A percentile compares a stretch with the other conserved stretches of the same genome.
Evolutionary conservation across 1,140 invertebrate species (phyloP).

Genomic region (Augochlora pura): DNA sequence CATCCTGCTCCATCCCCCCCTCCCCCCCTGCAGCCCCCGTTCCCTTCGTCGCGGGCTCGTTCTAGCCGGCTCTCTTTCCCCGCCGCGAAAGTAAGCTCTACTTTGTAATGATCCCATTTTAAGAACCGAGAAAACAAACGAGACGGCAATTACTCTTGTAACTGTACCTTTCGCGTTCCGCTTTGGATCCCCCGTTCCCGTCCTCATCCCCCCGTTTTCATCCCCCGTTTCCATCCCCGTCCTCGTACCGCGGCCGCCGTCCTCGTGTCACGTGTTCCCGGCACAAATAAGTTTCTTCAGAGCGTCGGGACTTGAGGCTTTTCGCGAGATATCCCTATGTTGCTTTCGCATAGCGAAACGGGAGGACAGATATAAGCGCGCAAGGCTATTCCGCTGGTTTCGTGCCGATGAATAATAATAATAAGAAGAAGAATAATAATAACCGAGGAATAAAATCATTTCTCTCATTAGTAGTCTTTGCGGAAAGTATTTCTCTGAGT

Average conservation of each 20-base stretch:
- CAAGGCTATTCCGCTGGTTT: neutral
- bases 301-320: neutral
- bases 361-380: neutral
- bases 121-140: slow-evolving; percentile 50
- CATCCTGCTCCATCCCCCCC: no score
- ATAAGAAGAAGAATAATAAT: no score
- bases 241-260: neutral
- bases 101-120: slow-evolving; percentile 57
- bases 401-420: no score
- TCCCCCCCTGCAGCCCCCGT: no score
- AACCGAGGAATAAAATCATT: slow-evolving; percentile 33
- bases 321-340: slow-evolving; percentile 36
- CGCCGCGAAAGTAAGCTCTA: slow-evolving; percentile 41
- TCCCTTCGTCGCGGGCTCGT: no score
- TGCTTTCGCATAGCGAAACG: neutral
- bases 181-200: slow-evolving; percentile 1
- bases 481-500: neutral
- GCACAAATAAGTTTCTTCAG: slow-evolving; percentile 27
- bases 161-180: slow-evolving; percentile 50
- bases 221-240: neutral
- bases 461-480: slow-evolving; percentile 44
- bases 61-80: no score
- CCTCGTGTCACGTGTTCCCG: slow-evolving; percentile 3
- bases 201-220: neutral
- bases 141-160: slow-evolving; percentile 49